Evolutionary conservation across 2,113 vertebrate genomes (phyloP), one percentile per base, ranked within the genome.

Genomic region (Centrocercus urophasianus): DNA sequence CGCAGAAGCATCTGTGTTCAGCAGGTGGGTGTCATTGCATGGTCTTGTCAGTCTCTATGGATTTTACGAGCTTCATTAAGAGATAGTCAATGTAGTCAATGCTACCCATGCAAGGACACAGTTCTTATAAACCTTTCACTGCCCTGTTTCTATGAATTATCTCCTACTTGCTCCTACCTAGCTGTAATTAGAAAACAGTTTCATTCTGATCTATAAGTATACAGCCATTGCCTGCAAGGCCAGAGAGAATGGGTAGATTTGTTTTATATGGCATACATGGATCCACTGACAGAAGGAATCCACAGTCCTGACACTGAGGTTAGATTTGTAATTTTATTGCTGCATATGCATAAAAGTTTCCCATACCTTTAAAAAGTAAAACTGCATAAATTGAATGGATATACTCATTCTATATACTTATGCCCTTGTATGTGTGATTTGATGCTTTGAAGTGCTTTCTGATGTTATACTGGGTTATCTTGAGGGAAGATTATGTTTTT

Each of bases 261-360:
- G 52, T 28, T 54, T 54, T 54, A 28, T 30, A 30, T 54, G 9
- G 16, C 4, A 16, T 45, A 10, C 28, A 11, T 1, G 0, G 2
- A 50, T 13, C 15, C 43, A 42, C 34, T 60, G 17, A 40, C 34
- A 52, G 13, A 24, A 74, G 45, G 18, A 42, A 50, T 66, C 34
- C 3, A 8, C 4, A 17, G 15, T 28, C 50, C 24, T 18, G 15
- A 70, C 18, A 11, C 19, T 66, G n/a, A 45, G 40, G 6, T 85
- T 72, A 69, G 38, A 42, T 86, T 5, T 36, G 13, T 28, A 34
- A 70, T 73, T 82, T 60, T 63, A 45, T 76, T 59, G 24, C 24
- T 32, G 12, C 18, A 24, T 56, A 45, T 60, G 42, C 59, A 36
- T 45, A 32, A 59, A 59, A 19, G 15, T 60, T 70, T 67, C 48